Conservation (phyloP, 2,797 vertebrate species). For the Zenarchopterus dispar region DNA sequence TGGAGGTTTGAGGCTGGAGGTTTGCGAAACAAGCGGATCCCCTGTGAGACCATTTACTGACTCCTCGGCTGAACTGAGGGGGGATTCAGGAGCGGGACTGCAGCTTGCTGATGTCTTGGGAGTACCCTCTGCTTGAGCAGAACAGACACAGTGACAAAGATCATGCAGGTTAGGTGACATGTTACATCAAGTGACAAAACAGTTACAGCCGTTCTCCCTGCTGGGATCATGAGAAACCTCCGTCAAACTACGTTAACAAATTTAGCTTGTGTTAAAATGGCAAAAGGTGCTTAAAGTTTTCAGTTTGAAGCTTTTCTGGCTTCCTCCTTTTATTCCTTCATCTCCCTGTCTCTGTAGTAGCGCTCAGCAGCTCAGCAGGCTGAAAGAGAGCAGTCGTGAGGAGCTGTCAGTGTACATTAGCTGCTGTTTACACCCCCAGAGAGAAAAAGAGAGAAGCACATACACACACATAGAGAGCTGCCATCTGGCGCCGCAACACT, state of each 20-base stretch:
- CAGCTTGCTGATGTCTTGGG: constrained; percentile 96
- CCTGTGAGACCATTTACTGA: constrained; percentile 91
- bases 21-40: constrained; percentile 85
- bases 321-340: constrained; percentile 71
- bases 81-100: constrained; percentile 94
- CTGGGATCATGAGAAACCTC: constrained; percentile 58
- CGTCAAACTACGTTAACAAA: constrained; percentile 62
- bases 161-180: constrained; percentile 47
- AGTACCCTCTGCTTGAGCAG: constrained; percentile 87
- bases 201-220: constrained; percentile 37
- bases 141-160: constrained; percentile 45
- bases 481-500: constrained; percentile 83
- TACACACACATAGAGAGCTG: constrained; percentile 56
- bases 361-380: constrained; percentile 79
- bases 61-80: constrained; percentile 92
- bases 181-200: constrained; percentile 21
- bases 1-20: constrained; percentile 84
- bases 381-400: constrained; percentile 95
- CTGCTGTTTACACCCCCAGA: constrained; percentile 93
- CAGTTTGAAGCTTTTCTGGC: constrained; percentile 74
- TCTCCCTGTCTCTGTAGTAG: constrained; percentile 75
- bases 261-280: constrained; percentile 71
- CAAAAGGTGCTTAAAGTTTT: constrained; percentile 76
- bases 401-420: constrained; percentile 97
- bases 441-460: constrained; percentile 73